These are phyloP conservation scores for Pterobdella sp. DNA, from an alignment of 2,888 invertebrate species.

Conservation along the genomic window DNA sequence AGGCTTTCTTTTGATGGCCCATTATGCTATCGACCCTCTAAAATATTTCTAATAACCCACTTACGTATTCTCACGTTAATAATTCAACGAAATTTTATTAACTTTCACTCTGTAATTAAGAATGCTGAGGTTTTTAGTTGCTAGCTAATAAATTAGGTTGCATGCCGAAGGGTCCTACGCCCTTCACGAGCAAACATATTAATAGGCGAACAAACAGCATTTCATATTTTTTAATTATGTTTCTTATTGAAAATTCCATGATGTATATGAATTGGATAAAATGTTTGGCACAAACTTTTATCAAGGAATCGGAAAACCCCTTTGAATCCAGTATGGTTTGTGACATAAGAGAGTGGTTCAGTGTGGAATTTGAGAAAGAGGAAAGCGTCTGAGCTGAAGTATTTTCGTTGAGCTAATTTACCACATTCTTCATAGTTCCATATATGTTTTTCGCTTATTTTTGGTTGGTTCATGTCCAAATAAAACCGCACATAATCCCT, in stretches of 20 bases:
- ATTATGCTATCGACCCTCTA: too few relatives aligned
- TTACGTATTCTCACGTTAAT: too few relatives aligned
- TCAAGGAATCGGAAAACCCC: constrained; percentile 47
- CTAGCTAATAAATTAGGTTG: too few relatives aligned
- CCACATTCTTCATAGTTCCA: constrained; percentile 47
- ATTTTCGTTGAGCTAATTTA: constrained; percentile 43
- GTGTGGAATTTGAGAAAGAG: constrained; percentile 49
- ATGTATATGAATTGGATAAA: too few relatives aligned
- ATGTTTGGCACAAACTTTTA: constrained; percentile 49
- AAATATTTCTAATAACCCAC: too few relatives aligned
- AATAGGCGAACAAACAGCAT: background rate
- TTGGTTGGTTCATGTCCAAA: constrained; percentile 45
- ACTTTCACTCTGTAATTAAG: too few relatives aligned
- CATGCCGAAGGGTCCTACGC: too few relatives aligned
- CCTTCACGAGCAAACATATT: too few relatives aligned
- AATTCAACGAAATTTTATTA: too few relatives aligned
- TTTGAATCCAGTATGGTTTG: constrained; percentile 45
- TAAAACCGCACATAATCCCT: constrained; percentile 46
- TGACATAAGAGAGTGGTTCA: constrained; percentile 35
- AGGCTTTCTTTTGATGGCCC: too few relatives aligned
- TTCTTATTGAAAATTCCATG: background rate
- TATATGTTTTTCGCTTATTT: constrained; percentile 45
- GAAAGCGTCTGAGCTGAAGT: constrained; percentile 45
- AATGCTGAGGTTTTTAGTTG: too few relatives aligned
- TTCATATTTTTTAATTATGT: constrained; percentile 4